Percentiles rank a stretch among this genome's conserved stretches.
Evolutionary conservation across 1,140 invertebrate species (phyloP).

Genomic region (Argopecten irradians): DNA sequence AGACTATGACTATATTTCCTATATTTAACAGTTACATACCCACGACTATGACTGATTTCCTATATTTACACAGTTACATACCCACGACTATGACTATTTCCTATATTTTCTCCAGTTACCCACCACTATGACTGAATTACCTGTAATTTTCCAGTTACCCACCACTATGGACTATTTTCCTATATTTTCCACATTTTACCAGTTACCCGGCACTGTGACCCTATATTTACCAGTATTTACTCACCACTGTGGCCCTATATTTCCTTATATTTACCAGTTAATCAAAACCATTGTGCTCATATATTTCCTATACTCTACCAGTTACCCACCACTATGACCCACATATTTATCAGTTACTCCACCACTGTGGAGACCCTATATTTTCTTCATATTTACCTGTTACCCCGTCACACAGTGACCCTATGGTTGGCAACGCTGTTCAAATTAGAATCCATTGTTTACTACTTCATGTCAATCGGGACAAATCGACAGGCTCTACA

Average conservation of each 20-base stretch:
- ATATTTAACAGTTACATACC: too few relatives aligned
- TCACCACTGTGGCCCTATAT: not conserved
- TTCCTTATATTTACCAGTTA: constrained; percentile 26
- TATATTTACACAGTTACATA: too few relatives aligned
- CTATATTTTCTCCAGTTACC: too few relatives aligned
- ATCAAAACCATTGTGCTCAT: too few relatives aligned
- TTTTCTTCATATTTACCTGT: constrained; percentile 25
- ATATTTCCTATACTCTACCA: too few relatives aligned
- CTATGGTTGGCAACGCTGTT: constrained; percentile 48
- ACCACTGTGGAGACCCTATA: not conserved
- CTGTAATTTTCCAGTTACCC: constrained; percentile 29
- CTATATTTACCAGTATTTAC: too few relatives aligned
- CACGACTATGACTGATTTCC: too few relatives aligned
- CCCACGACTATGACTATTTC: too few relatives aligned
- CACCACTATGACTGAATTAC: not conserved
- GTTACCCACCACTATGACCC: constrained; percentile 42
- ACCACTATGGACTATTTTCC: too few relatives aligned
- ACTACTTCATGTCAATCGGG: constrained; percentile 43
- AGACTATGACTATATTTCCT: too few relatives aligned
- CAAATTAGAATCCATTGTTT: constrained; percentile 47
- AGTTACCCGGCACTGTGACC: constrained; percentile 44
- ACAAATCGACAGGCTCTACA: constrained; percentile 37
- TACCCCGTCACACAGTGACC: constrained; percentile 42
- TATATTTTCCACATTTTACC: too few relatives aligned
- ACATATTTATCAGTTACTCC: too few relatives aligned